Conservation (phyloP, 2,113 vertebrate genomes). For the Candoia aspera region DNA sequence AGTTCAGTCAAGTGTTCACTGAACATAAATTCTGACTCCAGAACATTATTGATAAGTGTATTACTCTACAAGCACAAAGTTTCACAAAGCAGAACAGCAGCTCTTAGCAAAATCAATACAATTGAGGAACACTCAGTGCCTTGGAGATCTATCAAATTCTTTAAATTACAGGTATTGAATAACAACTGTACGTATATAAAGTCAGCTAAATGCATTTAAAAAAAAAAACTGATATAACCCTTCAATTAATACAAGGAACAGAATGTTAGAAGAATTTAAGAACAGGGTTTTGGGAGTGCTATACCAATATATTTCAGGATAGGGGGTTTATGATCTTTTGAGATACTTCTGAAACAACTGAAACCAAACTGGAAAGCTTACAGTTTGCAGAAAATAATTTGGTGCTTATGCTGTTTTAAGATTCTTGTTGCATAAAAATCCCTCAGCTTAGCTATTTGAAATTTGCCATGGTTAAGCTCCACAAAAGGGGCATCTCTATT, state of each 20-base stretch:
- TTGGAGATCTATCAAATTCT: not conserved
- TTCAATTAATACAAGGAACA: not conserved
- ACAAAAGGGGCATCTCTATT: not conserved
- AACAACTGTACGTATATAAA: not conserved
- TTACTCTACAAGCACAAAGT: not conserved
- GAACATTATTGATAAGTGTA: constrained; percentile 21
- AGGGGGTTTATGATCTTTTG: not conserved
- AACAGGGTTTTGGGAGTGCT: not conserved
- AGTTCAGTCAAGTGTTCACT: constrained; percentile 11
- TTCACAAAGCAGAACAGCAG: not conserved
- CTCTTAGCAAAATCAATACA: not conserved
- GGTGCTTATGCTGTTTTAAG: not conserved
- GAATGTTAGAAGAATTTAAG: not conserved
- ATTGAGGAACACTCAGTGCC: not conserved
- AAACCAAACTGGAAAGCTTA: not conserved
- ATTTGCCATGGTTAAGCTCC: not conserved
- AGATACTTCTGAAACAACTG: not conserved
- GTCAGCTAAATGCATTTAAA: not conserved
- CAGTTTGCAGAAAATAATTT: not conserved
- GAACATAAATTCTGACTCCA: constrained; percentile 24
- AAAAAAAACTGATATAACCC: not conserved
- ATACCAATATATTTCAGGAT: not conserved
- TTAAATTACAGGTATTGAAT: not conserved
- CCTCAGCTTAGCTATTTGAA: not conserved
- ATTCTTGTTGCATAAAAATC: not conserved